phyloP scores from a whole-genome alignment of 2,797 vertebrate genomes.

The Triplophysa yarkandensis region DNA sequence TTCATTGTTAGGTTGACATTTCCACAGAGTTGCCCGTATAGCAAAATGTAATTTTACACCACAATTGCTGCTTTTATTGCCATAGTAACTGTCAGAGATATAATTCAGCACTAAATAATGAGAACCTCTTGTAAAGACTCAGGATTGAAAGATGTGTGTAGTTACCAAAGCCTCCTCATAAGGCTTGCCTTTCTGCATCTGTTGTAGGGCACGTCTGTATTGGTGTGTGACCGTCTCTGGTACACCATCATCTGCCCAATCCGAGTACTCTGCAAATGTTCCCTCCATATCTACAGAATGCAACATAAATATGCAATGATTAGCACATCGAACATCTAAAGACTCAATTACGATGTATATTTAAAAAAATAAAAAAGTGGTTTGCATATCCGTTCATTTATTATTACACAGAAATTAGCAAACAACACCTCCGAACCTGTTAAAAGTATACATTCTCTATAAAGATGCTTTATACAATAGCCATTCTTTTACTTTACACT shows the following conservation, averaged over 20 bases:
- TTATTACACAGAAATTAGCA: no score
- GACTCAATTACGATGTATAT: not conserved
- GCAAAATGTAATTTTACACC: not conserved
- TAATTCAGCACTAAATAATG: not conserved
- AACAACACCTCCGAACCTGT: not conserved
- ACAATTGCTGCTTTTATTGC: not conserved
- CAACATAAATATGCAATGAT: not conserved
- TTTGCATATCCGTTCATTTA: not conserved
- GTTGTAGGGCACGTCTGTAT: constrained; percentile 86
- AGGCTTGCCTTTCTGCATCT: constrained; percentile 83
- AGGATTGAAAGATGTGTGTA: not conserved
- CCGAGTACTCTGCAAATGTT: constrained; percentile 89
- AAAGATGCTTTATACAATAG: not conserved
- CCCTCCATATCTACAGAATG: constrained; percentile 87
- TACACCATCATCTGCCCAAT: constrained; percentile 90
- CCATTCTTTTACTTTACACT: not conserved
- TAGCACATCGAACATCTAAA: not conserved
- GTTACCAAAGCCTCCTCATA: constrained; percentile 89
- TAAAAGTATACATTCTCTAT: not conserved
- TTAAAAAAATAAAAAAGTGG: not conserved
- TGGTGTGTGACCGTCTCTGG: constrained; percentile 74
- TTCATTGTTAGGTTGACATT: no score
- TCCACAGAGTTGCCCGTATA: no score
- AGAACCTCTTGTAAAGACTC: not conserved
- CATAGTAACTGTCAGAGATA: not conserved